Evolutionary conservation across 2,797 vertebrate species (phyloP).

Genomic region (Apogon hyalosoma): DNA sequence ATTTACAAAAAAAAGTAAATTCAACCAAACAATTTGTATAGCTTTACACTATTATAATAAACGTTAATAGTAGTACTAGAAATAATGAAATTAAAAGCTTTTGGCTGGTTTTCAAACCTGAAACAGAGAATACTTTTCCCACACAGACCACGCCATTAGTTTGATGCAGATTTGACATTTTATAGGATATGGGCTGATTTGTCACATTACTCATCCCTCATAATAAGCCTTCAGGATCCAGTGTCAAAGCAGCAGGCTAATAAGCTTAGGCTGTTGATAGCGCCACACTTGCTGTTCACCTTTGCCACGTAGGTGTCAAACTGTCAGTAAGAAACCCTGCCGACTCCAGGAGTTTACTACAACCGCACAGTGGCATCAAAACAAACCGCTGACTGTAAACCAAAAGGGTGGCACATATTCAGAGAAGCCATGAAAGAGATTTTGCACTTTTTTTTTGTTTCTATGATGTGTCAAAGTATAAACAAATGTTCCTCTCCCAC

Average conservation of each 20-base stretch:
- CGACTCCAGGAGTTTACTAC: slow-evolving; percentile 53
- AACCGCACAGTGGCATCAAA: slow-evolving; percentile 34
- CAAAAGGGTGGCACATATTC: slow-evolving; percentile 23
- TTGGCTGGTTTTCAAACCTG: neutral
- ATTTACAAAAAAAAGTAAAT: neutral
- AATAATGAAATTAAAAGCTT: neutral
- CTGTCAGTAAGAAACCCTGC: slow-evolving; percentile 63
- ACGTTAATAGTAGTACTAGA: neutral
- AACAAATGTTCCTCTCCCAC: slow-evolving; percentile 60
- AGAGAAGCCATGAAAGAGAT: slow-evolving; percentile 24
- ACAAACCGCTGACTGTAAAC: slow-evolving; percentile 56
- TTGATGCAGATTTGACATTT: slow-evolving; percentile 40
- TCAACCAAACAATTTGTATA: neutral
- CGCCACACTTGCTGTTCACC: slow-evolving; percentile 64
- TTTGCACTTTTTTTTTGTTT: slow-evolving; percentile 21
- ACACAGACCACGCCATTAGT: slow-evolving; percentile 17
- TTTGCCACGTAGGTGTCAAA: slow-evolving; percentile 72
- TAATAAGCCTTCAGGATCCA: slow-evolving; percentile 55
- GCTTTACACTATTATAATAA: neutral
- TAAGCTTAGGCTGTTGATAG: slow-evolving; percentile 74
- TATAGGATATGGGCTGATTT: slow-evolving; percentile 35
- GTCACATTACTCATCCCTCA: slow-evolving; percentile 59
- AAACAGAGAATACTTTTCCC: neutral
- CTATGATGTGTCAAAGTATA: slow-evolving; percentile 56
- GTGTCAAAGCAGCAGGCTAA: slow-evolving; percentile 74